Evolutionary conservation across 2,888 invertebrate genomes (phyloP).

Genomic region (Peribatodes rhomboidaria): DNA sequence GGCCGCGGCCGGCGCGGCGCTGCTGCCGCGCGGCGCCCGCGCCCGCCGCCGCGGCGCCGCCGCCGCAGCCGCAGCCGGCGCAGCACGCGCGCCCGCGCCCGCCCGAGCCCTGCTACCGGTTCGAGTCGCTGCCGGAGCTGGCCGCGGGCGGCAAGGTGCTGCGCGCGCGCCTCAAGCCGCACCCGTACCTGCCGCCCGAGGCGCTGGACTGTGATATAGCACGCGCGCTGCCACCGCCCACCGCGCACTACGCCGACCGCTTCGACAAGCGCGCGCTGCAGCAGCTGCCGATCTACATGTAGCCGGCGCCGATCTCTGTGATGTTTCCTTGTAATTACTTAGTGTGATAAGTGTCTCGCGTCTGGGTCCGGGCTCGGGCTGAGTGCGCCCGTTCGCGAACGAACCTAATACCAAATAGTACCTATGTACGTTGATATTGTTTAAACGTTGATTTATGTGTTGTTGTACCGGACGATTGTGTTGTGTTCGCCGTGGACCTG

Average conservation of each 20-base stretch:
- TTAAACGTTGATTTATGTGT: constrained; percentile 79
- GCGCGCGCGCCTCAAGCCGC: constrained; percentile 68
- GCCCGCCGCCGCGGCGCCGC: constrained; percentile 52
- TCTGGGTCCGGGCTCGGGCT: constrained; percentile 44
- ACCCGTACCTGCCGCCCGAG: constrained; percentile 67
- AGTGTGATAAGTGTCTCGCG: constrained; percentile 73
- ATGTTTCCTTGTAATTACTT: constrained; percentile 79
- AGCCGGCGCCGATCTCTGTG: constrained; percentile 76
- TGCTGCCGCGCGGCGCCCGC: constrained; percentile 63
- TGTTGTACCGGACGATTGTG: constrained; percentile 71
- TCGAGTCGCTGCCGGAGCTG: constrained; percentile 62
- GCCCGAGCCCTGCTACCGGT: constrained; percentile 62
- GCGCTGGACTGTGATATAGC: constrained; percentile 80
- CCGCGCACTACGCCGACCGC: constrained; percentile 74
- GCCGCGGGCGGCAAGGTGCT: constrained; percentile 60
- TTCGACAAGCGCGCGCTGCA: constrained; percentile 84
- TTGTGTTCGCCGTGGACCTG: constrained; percentile 52
- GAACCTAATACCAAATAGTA: constrained; percentile 82
- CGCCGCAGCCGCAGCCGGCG: constrained; percentile 59
- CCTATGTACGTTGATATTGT: constrained; percentile 81
- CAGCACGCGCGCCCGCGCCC: constrained; percentile 53
- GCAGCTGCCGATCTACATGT: constrained; percentile 85
- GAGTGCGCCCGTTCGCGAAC: constrained; percentile 55
- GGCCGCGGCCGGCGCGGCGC: constrained; percentile 61
- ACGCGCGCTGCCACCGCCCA: constrained; percentile 74